Evolutionary conservation across 2,113 vertebrate species (phyloP).

Genomic region (Grammomys dolichurus): DNA sequence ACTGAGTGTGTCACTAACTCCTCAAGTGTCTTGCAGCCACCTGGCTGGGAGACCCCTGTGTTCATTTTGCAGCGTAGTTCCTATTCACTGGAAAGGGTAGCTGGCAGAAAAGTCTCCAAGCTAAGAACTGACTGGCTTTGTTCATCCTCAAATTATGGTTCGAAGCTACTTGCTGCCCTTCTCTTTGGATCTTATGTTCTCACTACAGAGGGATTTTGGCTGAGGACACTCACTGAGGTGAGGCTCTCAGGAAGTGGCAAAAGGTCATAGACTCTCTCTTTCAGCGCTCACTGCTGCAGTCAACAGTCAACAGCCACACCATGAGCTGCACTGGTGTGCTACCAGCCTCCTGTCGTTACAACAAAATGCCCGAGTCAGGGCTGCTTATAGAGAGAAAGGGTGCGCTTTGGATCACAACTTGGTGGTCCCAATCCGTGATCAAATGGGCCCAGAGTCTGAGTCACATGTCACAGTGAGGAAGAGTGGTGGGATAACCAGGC

Average conservation of each 20-base stretch:
- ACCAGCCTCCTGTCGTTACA: neutral
- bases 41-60: neutral
- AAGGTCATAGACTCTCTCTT: fast-evolving
- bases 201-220: fast-evolving
- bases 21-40: too few species aligned
- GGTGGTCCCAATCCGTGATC: neutral
- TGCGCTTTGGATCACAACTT: too few species aligned
- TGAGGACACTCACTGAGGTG: neutral
- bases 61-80: neutral
- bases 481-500: neutral
- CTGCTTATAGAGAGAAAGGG: neutral
- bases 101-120: fast-evolving
- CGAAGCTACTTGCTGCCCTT: fast-evolving
- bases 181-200: neutral
- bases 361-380: neutral
- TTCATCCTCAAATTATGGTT: fast-evolving
- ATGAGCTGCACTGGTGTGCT: fast-evolving
- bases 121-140: fast-evolving
- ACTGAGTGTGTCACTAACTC: too few species aligned
- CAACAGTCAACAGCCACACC: fast-evolving
- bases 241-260: neutral
- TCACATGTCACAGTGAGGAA: too few species aligned
- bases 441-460: neutral
- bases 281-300: too few species aligned
- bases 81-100: fast-evolving